A percentile compares a stretch with the other conserved stretches of the same genome.
These are phyloP conservation scores for Menidia beryllina DNA, from an alignment of 2,113 vertebrate genomes.

Conservation along the genomic window DNA sequence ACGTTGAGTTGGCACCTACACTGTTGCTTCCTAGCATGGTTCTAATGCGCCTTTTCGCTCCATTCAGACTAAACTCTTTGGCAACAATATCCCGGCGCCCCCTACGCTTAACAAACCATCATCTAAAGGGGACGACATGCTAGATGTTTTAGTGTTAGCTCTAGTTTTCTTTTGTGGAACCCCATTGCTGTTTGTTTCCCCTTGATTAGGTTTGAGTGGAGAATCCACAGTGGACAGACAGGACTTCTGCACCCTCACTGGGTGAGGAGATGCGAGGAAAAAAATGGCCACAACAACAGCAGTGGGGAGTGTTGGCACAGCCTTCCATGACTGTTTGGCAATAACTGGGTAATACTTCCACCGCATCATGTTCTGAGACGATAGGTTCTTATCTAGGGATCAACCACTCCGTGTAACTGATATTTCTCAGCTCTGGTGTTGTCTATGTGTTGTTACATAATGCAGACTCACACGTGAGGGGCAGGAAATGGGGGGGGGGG, in stretches of 20 bases:
- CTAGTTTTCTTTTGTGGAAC: neutral
- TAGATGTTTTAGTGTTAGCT: neutral
- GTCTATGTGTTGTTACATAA: neutral
- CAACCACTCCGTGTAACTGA: neutral
- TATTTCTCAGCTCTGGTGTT: neutral
- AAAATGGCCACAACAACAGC: neutral
- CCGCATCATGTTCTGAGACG: neutral
- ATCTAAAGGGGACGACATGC: neutral
- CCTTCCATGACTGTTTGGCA: constrained; percentile 11
- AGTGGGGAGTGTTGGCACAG: constrained; percentile 25
- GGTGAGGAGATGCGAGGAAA: neutral
- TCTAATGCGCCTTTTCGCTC: neutral
- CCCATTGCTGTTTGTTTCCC: too few species aligned
- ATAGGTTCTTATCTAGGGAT: neutral
- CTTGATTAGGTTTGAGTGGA: too few species aligned
- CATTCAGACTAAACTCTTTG: neutral
- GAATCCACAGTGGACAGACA: neutral
- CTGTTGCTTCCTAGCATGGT: constrained; percentile 10
- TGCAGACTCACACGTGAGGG: neutral
- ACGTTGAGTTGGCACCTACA: constrained; percentile 24
- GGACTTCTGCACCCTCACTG: neutral
- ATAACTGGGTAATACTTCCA: neutral
- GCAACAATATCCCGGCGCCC: neutral
- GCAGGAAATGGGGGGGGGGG: too few species aligned
- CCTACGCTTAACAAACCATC: neutral